Percentiles rank a stretch among this genome's conserved stretches.
Evolutionary conservation across 2,113 vertebrate genomes (phyloP).

Genomic region (Platanista minor): DNA sequence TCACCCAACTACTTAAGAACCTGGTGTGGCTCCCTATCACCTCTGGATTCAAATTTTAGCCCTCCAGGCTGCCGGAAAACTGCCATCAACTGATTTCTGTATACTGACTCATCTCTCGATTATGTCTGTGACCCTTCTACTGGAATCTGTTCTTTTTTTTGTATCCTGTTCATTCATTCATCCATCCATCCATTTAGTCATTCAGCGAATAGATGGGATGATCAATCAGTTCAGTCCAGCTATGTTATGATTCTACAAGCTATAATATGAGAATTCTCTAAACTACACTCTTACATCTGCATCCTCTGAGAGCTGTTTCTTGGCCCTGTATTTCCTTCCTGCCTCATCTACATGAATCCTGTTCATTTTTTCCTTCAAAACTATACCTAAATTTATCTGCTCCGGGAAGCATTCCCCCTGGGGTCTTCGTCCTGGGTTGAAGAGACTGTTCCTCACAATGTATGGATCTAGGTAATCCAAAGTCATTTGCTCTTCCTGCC

Average conservation of each 20-base stretch:
- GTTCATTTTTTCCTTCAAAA: background rate
- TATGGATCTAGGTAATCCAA: slow-evolving; percentile 22
- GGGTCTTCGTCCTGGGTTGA: background rate
- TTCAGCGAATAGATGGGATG: background rate
- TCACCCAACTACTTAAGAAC: background rate
- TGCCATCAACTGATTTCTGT: background rate
- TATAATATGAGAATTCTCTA: background rate
- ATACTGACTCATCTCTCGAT: background rate
- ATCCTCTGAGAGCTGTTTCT: background rate
- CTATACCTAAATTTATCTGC: background rate
- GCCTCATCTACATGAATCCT: background rate
- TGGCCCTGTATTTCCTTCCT: background rate
- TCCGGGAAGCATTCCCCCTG: background rate
- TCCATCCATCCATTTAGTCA: background rate
- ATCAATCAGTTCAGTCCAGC: background rate
- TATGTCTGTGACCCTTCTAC: background rate
- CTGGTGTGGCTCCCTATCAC: background rate
- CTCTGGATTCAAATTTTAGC: background rate
- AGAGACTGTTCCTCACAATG: background rate
- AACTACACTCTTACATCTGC: background rate
- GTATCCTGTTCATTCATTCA: background rate
- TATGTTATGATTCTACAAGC: background rate
- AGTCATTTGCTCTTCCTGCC: background rate
- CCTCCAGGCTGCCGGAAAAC: background rate
- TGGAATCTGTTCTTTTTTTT: background rate